Conservation (phyloP, 2,888 invertebrate genomes). For the Vesta saturnalis region DNA sequence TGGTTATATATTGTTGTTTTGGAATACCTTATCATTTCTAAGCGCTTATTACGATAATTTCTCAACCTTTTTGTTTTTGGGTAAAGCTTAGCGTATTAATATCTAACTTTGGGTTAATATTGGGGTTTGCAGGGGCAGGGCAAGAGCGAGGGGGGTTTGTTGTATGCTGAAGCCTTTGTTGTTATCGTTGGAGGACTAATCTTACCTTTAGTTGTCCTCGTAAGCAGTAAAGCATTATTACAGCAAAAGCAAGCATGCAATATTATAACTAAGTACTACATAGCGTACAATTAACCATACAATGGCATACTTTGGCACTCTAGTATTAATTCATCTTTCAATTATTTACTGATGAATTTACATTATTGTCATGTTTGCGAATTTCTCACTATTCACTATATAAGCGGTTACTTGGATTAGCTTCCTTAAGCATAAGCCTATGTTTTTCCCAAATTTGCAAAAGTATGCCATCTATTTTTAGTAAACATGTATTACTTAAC, state of each 20-base stretch:
- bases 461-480: too few species aligned
- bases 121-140: slow-evolving; percentile 5
- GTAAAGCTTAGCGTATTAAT: slow-evolving; percentile 31
- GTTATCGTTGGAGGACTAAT: slow-evolving; percentile 59
- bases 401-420: too few species aligned
- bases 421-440: too few species aligned
- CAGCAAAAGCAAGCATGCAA: slow-evolving; percentile 31
- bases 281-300: neutral
- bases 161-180: slow-evolving; percentile 54
- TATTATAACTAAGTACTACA: neutral
- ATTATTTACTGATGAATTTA: too few species aligned
- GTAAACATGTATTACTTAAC: too few species aligned
- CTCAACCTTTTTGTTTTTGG: slow-evolving; percentile 18
- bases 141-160: slow-evolving; percentile 39
- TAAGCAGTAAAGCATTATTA: slow-evolving; percentile 44
- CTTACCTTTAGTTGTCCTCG: slow-evolving; percentile 55
- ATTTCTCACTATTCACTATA: too few species aligned
- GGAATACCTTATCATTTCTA: neutral
- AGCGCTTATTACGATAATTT: neutral
- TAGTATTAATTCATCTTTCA: neutral
- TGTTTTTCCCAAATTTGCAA: too few species aligned
- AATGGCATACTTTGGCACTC: neutral
- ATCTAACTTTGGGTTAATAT: slow-evolving; percentile 10
- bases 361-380: too few species aligned
- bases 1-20: neutral